A percentile compares a stretch with the other conserved stretches of the same genome.
Evolutionary conservation across 2,888 invertebrate species (phyloP).

Genomic region (Drosophila putrida): DNA sequence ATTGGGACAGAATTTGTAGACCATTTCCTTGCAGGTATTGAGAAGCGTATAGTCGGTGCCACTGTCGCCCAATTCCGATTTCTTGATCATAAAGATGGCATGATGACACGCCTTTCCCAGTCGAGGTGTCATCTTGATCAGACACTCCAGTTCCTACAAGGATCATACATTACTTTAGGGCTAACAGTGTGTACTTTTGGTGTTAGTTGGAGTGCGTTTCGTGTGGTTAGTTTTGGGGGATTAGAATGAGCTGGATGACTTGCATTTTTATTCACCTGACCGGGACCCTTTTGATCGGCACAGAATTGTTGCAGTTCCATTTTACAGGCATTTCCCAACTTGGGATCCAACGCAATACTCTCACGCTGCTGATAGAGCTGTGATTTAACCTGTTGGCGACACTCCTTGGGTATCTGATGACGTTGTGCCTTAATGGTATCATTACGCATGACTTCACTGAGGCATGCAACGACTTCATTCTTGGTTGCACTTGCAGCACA

Average conservation of each 20-base stretch:
- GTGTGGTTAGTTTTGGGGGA: conserved; percentile 22
- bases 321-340: conserved; percentile 92
- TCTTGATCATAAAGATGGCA: conserved; percentile 93
- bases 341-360: conserved; percentile 93
- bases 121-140: conserved; percentile 88
- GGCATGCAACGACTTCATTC: conserved; percentile 88
- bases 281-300: conserved; percentile 89
- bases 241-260: conserved; percentile 63
- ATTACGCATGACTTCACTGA: conserved; percentile 95
- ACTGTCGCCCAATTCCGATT: conserved; percentile 94
- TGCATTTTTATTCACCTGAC: conserved; percentile 85
- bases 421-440: conserved; percentile 92
- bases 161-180: not conserved
- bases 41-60: conserved; percentile 94
- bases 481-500: conserved; percentile 91
- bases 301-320: conserved; percentile 92
- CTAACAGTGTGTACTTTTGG: not conserved
- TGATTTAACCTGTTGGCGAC: conserved; percentile 95
- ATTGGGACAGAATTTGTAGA: conserved; percentile 93
- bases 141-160: conserved; percentile 92
- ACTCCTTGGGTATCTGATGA: conserved; percentile 94
- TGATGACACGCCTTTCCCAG: conserved; percentile 91
- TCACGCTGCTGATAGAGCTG: conserved; percentile 97
- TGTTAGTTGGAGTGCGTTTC: conserved; percentile 4
- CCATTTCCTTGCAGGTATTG: conserved; percentile 94